Evolutionary conservation across 2,113 vertebrate species (phyloP).

Genomic region (Erythrolamprus reginae): DNA sequence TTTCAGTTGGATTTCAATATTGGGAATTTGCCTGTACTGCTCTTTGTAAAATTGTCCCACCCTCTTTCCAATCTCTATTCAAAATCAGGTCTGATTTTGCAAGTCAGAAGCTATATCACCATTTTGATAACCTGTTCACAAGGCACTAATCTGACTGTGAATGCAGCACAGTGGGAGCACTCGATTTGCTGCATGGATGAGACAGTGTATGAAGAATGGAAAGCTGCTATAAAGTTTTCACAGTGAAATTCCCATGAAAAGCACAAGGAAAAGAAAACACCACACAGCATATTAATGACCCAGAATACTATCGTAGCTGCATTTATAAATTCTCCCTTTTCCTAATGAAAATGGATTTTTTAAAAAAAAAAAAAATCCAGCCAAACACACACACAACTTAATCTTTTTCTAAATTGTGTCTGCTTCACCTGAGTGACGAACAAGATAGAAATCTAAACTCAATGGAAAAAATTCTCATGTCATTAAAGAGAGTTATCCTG

Average conservation of each 20-base stretch:
- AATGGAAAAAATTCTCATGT: constrained; percentile 40
- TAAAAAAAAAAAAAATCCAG: background rate
- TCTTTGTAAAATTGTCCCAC: constrained; percentile 39
- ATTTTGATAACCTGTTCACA: constrained; percentile 65
- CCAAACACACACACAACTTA: background rate
- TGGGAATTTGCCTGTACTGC: background rate
- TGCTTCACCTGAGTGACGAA: constrained; percentile 58
- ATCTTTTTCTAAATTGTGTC: constrained; percentile 36
- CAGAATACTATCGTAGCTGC: constrained; percentile 42
- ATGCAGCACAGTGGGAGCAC: constrained; percentile 62
- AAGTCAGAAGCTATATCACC: constrained; percentile 50
- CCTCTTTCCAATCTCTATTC: constrained; percentile 40
- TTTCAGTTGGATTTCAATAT: background rate
- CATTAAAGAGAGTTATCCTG: constrained; percentile 45
- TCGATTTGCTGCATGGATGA: constrained; percentile 21
- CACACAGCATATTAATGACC: constrained; percentile 27
- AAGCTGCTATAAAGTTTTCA: constrained; percentile 62
- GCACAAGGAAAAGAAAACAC: background rate
- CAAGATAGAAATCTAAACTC: constrained; percentile 46
- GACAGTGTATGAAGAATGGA: constrained; percentile 48
- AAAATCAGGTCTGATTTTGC: constrained; percentile 7
- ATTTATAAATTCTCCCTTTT: constrained; percentile 36
- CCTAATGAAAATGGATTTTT: constrained; percentile 34
- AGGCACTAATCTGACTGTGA: constrained; percentile 72
- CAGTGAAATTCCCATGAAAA: constrained; percentile 11